phyloP scores from a whole-genome alignment of 2,113 vertebrate genomes.

The Psophia crepitans region DNA sequence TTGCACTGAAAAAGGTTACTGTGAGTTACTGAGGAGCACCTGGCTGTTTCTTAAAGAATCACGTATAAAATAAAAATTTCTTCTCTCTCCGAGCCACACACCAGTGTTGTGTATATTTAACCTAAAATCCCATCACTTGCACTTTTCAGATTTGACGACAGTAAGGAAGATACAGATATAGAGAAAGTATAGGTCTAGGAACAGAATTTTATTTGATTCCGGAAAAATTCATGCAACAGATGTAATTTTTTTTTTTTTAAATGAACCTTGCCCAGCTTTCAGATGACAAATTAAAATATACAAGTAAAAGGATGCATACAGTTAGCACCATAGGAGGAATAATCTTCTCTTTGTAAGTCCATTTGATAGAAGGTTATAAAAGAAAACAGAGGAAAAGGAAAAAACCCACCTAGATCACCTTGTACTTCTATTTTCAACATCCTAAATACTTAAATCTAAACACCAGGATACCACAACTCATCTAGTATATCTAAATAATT shows the following conservation, averaged over 20 bases:
- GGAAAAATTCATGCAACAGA: conserved; percentile 7
- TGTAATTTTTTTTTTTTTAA: neutral
- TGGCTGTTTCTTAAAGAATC: neutral
- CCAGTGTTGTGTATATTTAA: neutral
- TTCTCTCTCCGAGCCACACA: neutral
- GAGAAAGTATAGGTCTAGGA: neutral
- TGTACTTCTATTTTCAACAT: neutral
- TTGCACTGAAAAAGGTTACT: neutral
- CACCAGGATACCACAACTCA: neutral
- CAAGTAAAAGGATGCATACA: neutral
- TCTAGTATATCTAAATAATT: neutral
- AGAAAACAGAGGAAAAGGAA: neutral
- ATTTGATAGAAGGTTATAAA: neutral
- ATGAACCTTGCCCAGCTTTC: neutral
- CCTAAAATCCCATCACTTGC: neutral
- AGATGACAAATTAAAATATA: neutral
- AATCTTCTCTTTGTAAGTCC: neutral
- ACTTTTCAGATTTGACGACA: neutral
- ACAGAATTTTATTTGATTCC: conserved; percentile 39
- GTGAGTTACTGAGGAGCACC: neutral
- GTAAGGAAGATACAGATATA: conserved; percentile 13
- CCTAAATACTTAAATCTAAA: neutral
- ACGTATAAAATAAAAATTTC: neutral
- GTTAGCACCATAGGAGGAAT: neutral
- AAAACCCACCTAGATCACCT: neutral